A percentile compares a stretch with the other conserved stretches of the same genome.
Evolutionary conservation across 2,113 vertebrate species (phyloP).

Genomic region (Burhinus oedicnemus): DNA sequence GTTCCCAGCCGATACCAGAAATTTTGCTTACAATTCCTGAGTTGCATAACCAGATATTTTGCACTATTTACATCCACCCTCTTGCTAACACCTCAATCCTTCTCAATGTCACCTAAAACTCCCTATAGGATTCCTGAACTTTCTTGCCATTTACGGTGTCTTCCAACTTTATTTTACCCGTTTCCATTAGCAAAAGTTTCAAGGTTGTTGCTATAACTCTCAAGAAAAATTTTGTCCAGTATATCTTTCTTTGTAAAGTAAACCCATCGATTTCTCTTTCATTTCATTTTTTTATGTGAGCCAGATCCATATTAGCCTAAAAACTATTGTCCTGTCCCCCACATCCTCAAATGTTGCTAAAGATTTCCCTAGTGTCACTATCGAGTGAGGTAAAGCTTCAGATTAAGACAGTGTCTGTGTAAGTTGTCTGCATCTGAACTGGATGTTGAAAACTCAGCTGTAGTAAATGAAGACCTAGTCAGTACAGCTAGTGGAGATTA

Average conservation of each 20-base stretch:
- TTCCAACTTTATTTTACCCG: not conserved
- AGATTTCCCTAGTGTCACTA: not conserved
- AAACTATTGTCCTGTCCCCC: not conserved
- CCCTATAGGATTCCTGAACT: not conserved
- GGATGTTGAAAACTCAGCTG: not conserved
- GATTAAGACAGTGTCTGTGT: not conserved
- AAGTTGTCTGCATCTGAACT: not conserved
- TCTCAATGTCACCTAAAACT: not conserved
- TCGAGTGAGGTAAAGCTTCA: not conserved
- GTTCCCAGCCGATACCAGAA: not conserved
- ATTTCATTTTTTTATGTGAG: not conserved
- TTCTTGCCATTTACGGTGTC: not conserved
- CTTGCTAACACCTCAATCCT: not conserved
- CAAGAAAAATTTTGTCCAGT: not conserved
- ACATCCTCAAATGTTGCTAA: not conserved
- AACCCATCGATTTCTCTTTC: not conserved
- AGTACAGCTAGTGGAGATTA: not conserved
- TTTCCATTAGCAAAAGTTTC: not conserved
- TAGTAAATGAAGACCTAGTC: not conserved
- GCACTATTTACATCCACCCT: not conserved
- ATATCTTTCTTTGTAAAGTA: not conserved
- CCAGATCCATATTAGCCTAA: not conserved
- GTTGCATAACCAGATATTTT: not conserved
- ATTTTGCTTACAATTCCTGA: not conserved
- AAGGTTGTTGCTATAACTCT: not conserved